Evolutionary conservation across 1,140 invertebrate species (phyloP), one percentile per base, ranked within the genome.

Genomic region (Liolophura sinensis): DNA sequence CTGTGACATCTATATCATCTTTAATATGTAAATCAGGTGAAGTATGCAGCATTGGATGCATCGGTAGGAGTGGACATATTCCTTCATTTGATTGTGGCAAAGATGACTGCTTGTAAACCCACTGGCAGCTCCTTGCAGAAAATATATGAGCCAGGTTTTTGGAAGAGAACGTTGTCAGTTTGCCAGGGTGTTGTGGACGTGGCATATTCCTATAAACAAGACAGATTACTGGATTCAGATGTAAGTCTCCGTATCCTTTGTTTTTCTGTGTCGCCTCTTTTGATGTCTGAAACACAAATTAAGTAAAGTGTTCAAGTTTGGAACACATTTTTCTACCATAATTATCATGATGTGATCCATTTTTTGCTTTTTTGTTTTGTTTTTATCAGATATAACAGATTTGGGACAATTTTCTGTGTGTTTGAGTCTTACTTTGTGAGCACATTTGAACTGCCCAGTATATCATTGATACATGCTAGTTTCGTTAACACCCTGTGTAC

Each of bases 41-140:
- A 87, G 6, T 93, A 93, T 85, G 92, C 91, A 16, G 90, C 91
- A 12, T 87, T 87, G 49, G 91, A 93, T 86, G 91, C 91, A 0
- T 83, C 89, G 66, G 88, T 89, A 31, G 89, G 89, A 48, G 87
- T 92, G 46, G 87, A 88, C 68, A 89, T 92, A 72, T 92, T 90
- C 70, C 82, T 85, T 14, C 57, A 65, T 18, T 51, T 79, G 22
- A 65, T 79, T 12, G 47, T 70, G 50, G 64, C 66, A 14, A 79
- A 78, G 58, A 54, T 76, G n/a, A 31, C 46, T 14, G 59, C 56
- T 20, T 22, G 15, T 12, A 64, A 72, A 62, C 65, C 56, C 11
- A 20, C 25, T 16, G 27, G 22, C 16, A 25, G 22, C 16, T 60
- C 12, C 14, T 48, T 16, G 48, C 24, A 68, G 14, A 50, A 24